Conservation (phyloP, 2,797 vertebrate species). For the Bufotes viridis region DNA sequence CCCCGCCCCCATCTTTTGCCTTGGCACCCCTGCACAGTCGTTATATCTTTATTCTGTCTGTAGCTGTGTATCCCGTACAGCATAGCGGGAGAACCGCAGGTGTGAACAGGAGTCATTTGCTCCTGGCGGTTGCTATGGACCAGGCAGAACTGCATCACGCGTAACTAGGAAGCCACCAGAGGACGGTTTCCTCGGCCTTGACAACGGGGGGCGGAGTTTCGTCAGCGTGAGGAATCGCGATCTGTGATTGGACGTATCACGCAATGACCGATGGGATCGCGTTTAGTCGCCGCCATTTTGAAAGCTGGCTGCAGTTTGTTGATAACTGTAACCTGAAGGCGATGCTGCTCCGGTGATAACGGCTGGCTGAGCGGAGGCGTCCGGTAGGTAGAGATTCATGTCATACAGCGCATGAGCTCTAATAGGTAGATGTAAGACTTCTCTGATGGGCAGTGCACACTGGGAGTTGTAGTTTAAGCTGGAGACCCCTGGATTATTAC, state of each 20-base stretch:
- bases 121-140: conserved; percentile 8
- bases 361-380: background rate
- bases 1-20: too few relatives aligned
- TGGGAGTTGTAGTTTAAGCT: background rate
- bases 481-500: background rate
- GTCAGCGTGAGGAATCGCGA: background rate
- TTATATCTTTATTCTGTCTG: background rate
- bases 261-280: background rate
- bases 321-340: background rate
- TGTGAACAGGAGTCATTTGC: background rate
- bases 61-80: background rate
- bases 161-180: conserved; percentile 51
- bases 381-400: background rate
- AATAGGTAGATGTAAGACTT: background rate
- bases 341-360: conserved; percentile 2
- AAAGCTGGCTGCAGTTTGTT: conserved; percentile 56
- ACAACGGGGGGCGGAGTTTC: conserved; percentile 40
- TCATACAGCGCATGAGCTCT: too few relatives aligned
- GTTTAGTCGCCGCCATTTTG: conserved; percentile 30
- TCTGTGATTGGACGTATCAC: background rate
- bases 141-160: background rate
- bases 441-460: background rate
- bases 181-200: conserved; percentile 35
- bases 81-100: background rate
- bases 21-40: too few relatives aligned